Percentiles rank a stretch among this genome's conserved stretches.
These are phyloP conservation scores for Poecilia gillii DNA, from an alignment of 2,797 vertebrate genomes.

Conservation along the genomic window DNA sequence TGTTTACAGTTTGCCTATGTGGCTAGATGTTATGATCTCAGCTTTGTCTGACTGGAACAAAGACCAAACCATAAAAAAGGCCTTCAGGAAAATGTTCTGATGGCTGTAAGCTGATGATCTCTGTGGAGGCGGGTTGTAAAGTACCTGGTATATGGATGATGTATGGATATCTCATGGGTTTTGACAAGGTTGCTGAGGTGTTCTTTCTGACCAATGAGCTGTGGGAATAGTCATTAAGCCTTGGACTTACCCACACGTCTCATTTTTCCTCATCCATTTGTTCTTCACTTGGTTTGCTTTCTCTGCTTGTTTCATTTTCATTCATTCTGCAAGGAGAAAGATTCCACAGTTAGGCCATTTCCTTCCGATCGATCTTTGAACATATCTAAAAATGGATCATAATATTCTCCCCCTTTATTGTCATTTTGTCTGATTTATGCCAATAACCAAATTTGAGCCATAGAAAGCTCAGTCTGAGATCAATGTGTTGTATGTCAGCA, in stretches of 20 bases:
- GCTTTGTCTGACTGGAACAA: background rate
- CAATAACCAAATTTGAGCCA: constrained; percentile 50
- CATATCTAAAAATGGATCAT: constrained; percentile 65
- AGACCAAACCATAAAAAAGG: background rate
- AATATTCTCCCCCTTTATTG: background rate
- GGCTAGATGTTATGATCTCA: background rate
- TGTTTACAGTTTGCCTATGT: background rate
- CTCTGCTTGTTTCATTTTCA: constrained; percentile 3
- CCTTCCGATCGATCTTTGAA: constrained; percentile 31
- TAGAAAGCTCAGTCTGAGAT: constrained; percentile 42
- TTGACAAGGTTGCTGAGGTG: constrained; percentile 49
- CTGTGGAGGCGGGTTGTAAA: constrained; percentile 37
- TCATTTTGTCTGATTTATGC: constrained; percentile 59
- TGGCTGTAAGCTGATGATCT: constrained; percentile 30
- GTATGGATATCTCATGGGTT: constrained; percentile 42
- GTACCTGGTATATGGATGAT: constrained; percentile 51
- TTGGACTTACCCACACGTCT: constrained; percentile 16
- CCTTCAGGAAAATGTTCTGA: background rate
- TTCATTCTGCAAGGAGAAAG: constrained; percentile 5
- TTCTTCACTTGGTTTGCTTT: background rate
- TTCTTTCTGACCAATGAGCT: constrained; percentile 63
- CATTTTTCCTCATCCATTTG: constrained; percentile 16
- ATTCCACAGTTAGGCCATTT: constrained; percentile 18
- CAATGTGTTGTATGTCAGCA: background rate
- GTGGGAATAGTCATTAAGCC: constrained; percentile 55